A percentile compares a stretch with the other conserved stretches of the same genome.
phyloP scores from a whole-genome alignment of 1,140 invertebrate genomes.

The Neodiprion virginianus region DNA sequence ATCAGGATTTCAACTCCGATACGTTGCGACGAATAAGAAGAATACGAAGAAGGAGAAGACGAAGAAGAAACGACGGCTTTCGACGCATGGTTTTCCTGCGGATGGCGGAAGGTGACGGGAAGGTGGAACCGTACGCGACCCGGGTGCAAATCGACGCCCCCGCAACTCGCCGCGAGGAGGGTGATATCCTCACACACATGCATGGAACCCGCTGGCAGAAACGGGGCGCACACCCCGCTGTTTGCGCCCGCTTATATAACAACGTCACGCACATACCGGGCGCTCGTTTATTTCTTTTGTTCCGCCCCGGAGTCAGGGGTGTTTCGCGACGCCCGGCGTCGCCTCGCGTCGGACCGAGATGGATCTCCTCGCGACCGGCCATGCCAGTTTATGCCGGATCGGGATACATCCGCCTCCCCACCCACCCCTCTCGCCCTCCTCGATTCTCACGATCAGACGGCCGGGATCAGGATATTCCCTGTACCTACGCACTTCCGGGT shows the following conservation, averaged over 20 bases:
- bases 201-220: background rate
- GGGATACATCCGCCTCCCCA: background rate
- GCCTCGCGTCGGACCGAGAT: background rate
- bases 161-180: too few species aligned
- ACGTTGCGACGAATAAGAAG: too few species aligned
- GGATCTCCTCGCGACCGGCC: background rate
- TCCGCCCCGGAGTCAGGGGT: conserved; percentile 54
- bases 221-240: conserved; percentile 30
- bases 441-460: background rate
- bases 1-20: background rate
- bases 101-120: conserved; percentile 1
- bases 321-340: conserved; percentile 10
- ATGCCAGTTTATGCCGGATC: background rate
- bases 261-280: conserved; percentile 57
- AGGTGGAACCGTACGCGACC: conserved; percentile 8
- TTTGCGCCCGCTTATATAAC: conserved; percentile 53
- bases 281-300: conserved; percentile 61
- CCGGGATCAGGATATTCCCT: too few species aligned
- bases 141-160: background rate
- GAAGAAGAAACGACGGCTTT: conserved; percentile 18
- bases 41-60: conserved; percentile 11
- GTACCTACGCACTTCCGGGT: too few species aligned
- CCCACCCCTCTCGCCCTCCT: background rate
- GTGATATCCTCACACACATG: too few species aligned
- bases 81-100: conserved; percentile 22